These are phyloP conservation scores for Spermophilus dauricus DNA, from an alignment of 2,113 vertebrate genomes.

Conservation along the genomic window DNA sequence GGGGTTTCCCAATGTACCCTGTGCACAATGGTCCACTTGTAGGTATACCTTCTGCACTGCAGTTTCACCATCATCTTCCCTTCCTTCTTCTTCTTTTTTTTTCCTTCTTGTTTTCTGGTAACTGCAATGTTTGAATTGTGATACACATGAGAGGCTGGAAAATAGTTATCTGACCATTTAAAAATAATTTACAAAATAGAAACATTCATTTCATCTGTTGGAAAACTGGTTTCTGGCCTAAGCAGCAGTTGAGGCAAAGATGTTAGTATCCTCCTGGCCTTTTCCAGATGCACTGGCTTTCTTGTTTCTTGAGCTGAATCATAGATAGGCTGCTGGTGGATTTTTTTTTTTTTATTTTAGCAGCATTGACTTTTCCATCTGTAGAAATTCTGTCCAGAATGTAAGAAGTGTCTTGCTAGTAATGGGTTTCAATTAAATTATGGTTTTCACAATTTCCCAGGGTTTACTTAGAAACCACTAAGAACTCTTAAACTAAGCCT, in stretches of 20 bases:
- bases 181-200: background rate
- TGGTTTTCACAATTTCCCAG: background rate
- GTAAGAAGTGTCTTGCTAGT: background rate
- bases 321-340: background rate
- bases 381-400: background rate
- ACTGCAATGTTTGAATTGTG: background rate
- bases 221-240: background rate
- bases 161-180: background rate
- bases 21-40: no score
- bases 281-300: no score
- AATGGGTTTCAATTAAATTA: background rate
- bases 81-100: background rate
- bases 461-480: background rate
- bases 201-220: background rate
- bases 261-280: background rate
- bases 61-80: background rate
- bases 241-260: background rate
- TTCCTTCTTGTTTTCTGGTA: background rate
- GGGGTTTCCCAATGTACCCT: accelerated
- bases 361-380: background rate
- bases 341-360: background rate
- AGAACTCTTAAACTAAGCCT: background rate
- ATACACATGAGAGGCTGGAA: background rate
- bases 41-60: no score
- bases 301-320: background rate